Conservation (phyloP, 2,797 vertebrate genomes). For the Smutsia gigantea region DNA sequence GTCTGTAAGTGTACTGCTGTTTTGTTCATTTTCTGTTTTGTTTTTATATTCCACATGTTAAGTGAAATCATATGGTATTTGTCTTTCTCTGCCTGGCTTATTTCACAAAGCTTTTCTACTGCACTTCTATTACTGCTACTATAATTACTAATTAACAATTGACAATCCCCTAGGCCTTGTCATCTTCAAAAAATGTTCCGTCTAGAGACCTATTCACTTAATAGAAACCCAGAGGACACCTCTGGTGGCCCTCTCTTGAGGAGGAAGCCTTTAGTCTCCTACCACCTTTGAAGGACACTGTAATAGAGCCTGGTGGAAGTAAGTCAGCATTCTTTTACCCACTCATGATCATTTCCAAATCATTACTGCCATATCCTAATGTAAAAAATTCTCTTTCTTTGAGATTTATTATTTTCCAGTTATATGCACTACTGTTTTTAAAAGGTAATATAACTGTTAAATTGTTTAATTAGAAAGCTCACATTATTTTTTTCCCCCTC, state of each 20-base stretch:
- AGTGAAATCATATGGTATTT: no score
- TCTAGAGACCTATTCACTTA: slow-evolving; percentile 3
- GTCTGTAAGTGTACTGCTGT: no score
- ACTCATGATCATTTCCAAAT: slow-evolving; percentile 15
- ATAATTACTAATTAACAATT: slow-evolving; percentile 43
- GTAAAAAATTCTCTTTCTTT: not conserved
- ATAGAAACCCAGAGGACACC: slow-evolving; percentile 15
- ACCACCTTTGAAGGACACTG: not conserved
- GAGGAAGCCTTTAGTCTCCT: not conserved
- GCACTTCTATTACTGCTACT: not conserved
- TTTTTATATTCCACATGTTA: no score
- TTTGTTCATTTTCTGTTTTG: no score
- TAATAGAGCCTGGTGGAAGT: not conserved
- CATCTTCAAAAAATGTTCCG: slow-evolving; percentile 43
- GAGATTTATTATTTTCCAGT: slow-evolving; percentile 8
- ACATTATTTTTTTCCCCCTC: not conserved
- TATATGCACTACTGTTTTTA: not conserved
- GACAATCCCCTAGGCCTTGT: not conserved
- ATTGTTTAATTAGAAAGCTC: not conserved
- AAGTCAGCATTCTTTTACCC: not conserved
- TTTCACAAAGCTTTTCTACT: not conserved
- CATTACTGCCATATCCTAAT: not conserved
- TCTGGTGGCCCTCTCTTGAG: not conserved
- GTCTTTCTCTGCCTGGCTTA: no score
- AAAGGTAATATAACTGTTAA: not conserved